A percentile compares a stretch with the other conserved stretches of the same genome.
Conservation (phyloP, 2,888 invertebrate species). For the Cyrtodaria siliqua region DNA sequence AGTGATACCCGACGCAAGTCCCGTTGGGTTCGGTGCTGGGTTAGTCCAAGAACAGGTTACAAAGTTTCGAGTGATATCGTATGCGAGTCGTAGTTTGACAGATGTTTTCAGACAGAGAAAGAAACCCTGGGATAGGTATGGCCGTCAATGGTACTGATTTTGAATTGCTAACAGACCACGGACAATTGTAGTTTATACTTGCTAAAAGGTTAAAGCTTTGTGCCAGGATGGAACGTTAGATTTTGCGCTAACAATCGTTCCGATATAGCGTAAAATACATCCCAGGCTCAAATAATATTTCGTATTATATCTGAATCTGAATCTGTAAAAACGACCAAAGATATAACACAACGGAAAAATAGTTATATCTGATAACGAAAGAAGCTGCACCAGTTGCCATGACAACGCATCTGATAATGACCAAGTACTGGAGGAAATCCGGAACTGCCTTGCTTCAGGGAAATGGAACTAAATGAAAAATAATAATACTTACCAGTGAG, state of each 20-base stretch:
- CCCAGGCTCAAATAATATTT: slow-evolving; percentile 36
- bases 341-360: too few relatives aligned
- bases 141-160: slow-evolving; percentile 47
- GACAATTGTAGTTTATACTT: slow-evolving; percentile 61
- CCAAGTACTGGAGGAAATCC: too few relatives aligned
- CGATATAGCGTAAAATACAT: slow-evolving; percentile 40
- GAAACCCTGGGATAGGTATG: slow-evolving; percentile 49
- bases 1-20: slow-evolving; percentile 46
- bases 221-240: slow-evolving; percentile 71
- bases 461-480: too few relatives aligned
- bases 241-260: slow-evolving; percentile 60
- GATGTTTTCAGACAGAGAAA: slow-evolving; percentile 57
- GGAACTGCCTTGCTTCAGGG: too few relatives aligned
- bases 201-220: slow-evolving; percentile 62
- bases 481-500: too few relatives aligned
- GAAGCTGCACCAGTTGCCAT: too few relatives aligned
- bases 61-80: slow-evolving; percentile 34
- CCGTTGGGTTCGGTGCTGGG: slow-evolving; percentile 41
- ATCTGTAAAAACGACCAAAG: too few relatives aligned
- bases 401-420: too few relatives aligned
- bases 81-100: slow-evolving; percentile 43
- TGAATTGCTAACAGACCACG: slow-evolving; percentile 19
- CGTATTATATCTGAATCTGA: slow-evolving; percentile 19
- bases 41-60: too few relatives aligned
- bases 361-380: too few relatives aligned